These are phyloP conservation scores for Oscheius sp. DNA, from an alignment of 2,888 invertebrate genomes.

Conservation along the genomic window DNA sequence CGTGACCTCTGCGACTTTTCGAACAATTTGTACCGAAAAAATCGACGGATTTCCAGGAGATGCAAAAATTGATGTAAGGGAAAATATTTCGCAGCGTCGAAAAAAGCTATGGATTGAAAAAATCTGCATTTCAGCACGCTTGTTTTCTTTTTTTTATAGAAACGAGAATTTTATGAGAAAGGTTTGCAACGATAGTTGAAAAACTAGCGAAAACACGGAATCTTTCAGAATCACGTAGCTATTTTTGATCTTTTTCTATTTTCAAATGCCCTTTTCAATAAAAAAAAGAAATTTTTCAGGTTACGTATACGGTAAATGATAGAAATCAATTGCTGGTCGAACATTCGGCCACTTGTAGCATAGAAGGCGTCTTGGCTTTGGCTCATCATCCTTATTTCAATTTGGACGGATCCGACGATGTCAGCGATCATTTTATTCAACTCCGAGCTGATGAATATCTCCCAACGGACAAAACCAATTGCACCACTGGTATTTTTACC, in stretches of 20 bases:
- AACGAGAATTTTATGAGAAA: too few species aligned
- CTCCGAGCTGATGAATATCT: constrained; percentile 47
- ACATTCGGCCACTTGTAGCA: constrained; percentile 49
- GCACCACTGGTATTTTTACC: constrained; percentile 44
- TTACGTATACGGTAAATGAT: constrained; percentile 61
- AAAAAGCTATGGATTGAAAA: too few species aligned
- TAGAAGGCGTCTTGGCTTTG: constrained; percentile 44
- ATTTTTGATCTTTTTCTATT: too few species aligned
- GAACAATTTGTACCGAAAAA: constrained; percentile 31
- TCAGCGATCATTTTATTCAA: constrained; percentile 43
- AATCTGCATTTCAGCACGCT: too few species aligned
- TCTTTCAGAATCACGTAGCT: too few species aligned
- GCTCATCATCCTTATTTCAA: constrained; percentile 64
- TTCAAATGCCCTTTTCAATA: too few species aligned
- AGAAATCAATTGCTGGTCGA: constrained; percentile 59
- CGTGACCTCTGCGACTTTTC: constrained; percentile 46
- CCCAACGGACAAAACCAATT: constrained; percentile 43
- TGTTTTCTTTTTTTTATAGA: too few species aligned
- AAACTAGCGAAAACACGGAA: too few species aligned
- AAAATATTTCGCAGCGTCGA: too few species aligned
- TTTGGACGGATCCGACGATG: constrained; percentile 51
- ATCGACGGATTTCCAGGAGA: constrained; percentile 59
- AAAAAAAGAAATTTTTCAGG: constrained; percentile 37
- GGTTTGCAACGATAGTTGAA: too few species aligned
- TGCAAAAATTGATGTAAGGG: constrained; percentile 49